phyloP scores from a whole-genome alignment of 2,888 invertebrate species.

The Pycnomerus fuliginosus region DNA sequence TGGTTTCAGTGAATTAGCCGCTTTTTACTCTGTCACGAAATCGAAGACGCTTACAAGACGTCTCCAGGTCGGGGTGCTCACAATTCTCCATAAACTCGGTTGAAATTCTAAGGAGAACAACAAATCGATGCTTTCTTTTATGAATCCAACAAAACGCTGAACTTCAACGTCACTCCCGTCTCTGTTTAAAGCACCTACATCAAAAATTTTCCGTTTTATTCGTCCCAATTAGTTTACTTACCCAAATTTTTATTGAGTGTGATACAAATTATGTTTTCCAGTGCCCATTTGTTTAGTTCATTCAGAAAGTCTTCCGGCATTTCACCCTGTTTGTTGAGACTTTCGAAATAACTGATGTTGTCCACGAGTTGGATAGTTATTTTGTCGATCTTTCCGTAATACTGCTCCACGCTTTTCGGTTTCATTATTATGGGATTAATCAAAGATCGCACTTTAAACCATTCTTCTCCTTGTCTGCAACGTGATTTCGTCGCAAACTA shows the following conservation, averaged over 20 bases:
- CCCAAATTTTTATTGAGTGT: constrained; percentile 64
- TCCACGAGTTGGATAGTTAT: constrained; percentile 41
- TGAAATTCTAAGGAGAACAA: neutral
- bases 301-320: constrained; percentile 59
- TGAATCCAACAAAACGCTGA: too few species aligned
- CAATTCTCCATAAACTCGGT: neutral
- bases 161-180: constrained; percentile 1
- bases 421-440: constrained; percentile 59
- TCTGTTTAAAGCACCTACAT: constrained; percentile 7
- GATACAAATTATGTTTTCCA: constrained; percentile 63
- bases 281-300: constrained; percentile 67
- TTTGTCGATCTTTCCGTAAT: constrained; percentile 39
- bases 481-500: too few species aligned
- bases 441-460: constrained; percentile 56
- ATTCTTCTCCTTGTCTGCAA: constrained; percentile 57
- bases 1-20: too few species aligned
- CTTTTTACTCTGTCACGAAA: constrained; percentile 1
- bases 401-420: constrained; percentile 47
- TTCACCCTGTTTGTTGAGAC: constrained; percentile 46
- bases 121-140: too few species aligned
- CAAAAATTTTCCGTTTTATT: neutral
- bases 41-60: constrained; percentile 2
- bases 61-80: constrained; percentile 9
- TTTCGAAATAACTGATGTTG: constrained; percentile 23
- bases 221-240: neutral